Evolutionary conservation across 2,888 invertebrate species (phyloP).

Genomic region (Zhuqinia jingwanae): DNA sequence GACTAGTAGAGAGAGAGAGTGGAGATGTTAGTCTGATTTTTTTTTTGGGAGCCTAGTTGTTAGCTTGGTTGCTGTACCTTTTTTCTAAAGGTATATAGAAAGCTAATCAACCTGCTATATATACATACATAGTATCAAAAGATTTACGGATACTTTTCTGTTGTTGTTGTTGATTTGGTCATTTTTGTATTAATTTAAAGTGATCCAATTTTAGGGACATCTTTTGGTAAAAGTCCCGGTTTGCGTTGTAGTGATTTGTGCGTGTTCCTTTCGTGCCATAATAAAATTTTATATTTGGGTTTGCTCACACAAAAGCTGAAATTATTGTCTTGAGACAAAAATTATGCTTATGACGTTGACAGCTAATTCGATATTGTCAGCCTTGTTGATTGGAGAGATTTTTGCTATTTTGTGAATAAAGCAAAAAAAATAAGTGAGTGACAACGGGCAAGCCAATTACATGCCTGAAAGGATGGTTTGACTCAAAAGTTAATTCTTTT

Average conservation of each 20-base stretch:
- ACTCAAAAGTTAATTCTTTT: conserved; percentile 32
- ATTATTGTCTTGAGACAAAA: conserved; percentile 19
- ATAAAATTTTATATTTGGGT: background rate
- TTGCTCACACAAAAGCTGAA: background rate
- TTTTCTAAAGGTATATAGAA: conserved; percentile 5
- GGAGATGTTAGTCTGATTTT: conserved; percentile 28
- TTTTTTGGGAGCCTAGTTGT: conserved; percentile 12
- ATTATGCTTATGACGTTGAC: conserved; percentile 4
- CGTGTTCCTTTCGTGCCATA: conserved; percentile 16
- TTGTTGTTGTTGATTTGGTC: conserved; percentile 50
- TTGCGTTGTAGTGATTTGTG: conserved; percentile 34
- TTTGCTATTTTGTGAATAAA: background rate
- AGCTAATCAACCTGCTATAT: background rate
- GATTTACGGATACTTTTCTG: too few relatives aligned
- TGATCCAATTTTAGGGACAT: conserved; percentile 41
- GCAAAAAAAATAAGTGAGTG: background rate
- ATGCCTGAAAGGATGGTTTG: conserved; percentile 44
- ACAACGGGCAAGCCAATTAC: conserved; percentile 35
- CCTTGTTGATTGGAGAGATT: conserved; percentile 1
- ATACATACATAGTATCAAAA: background rate
- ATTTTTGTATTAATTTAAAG: conserved; percentile 4
- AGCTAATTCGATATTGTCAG: conserved; percentile 45
- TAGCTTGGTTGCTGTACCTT: background rate
- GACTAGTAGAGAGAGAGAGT: background rate
- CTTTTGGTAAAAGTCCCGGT: conserved; percentile 35